Percentiles rank a stretch among this genome's conserved stretches.
phyloP scores from a whole-genome alignment of 2,113 vertebrate genomes.

The Scolopax mira region DNA sequence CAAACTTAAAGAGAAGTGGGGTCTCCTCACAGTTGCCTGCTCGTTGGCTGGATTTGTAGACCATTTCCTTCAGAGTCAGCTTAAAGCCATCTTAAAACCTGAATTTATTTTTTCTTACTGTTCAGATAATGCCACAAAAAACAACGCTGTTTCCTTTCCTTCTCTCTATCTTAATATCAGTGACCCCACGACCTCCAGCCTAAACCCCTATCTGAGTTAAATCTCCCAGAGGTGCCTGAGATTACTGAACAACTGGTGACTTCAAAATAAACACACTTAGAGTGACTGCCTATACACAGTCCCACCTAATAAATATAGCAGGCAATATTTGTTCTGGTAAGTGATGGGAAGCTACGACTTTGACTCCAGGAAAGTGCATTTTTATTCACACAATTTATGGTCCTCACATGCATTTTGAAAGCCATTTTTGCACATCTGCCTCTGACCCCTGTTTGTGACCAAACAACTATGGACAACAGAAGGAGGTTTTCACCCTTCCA shows the following conservation, averaged over 20 bases:
- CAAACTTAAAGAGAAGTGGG: neutral
- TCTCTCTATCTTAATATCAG: conserved; percentile 37
- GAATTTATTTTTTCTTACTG: conserved; percentile 53
- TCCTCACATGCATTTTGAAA: neutral
- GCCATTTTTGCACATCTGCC: neutral
- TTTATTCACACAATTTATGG: conserved; percentile 34
- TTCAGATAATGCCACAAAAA: conserved; percentile 49
- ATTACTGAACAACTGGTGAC: conserved; percentile 44
- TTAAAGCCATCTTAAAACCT: conserved; percentile 45
- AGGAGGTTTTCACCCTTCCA: neutral
- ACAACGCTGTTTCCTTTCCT: neutral
- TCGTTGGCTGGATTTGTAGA: conserved; percentile 30
- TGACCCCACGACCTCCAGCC: neutral
- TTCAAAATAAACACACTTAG: conserved; percentile 67
- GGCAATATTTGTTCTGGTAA: conserved; percentile 57
- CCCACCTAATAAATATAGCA: conserved; percentile 67
- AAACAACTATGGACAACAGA: neutral
- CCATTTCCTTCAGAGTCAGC: conserved; percentile 15
- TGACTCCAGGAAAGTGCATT: conserved; percentile 27
- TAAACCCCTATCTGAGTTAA: conserved; percentile 55
- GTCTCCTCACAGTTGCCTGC: rapidly evolving
- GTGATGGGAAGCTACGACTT: conserved; percentile 46
- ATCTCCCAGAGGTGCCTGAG: conserved; percentile 61
- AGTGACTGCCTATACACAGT: conserved; percentile 37
- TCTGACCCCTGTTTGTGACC: neutral